phyloP scores from a whole-genome alignment of 2,888 invertebrate genomes.

The Phalera bucephala region DNA sequence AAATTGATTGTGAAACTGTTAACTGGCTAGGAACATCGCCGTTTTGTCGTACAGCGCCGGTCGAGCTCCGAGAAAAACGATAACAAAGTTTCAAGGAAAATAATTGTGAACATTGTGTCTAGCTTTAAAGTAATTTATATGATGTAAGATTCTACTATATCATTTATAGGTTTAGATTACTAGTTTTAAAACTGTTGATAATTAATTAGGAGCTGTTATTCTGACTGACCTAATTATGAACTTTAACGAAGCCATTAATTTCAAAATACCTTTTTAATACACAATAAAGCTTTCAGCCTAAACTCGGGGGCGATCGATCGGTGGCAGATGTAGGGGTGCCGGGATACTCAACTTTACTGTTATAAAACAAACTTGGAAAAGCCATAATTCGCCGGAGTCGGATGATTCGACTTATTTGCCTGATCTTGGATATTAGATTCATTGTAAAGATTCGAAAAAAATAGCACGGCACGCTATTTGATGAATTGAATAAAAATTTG shows the following conservation, averaged over 20 bases:
- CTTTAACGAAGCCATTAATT: too few species aligned
- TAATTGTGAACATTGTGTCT: too few species aligned
- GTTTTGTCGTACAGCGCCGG: constrained; percentile 12
- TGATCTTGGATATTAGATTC: not conserved
- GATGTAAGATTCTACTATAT: too few species aligned
- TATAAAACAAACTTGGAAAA: not conserved
- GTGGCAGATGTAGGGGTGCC: constrained; percentile 2
- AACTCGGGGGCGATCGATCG: constrained; percentile 11
- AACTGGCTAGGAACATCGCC: constrained; percentile 4
- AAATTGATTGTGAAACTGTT: constrained; percentile 19
- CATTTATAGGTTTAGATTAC: too few species aligned
- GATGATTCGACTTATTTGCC: not conserved
- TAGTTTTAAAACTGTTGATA: too few species aligned
- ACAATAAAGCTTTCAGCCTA: constrained; percentile 26
- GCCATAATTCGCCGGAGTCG: not conserved
- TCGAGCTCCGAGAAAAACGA: too few species aligned
- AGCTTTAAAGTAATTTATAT: too few species aligned
- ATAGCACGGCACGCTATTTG: not conserved
- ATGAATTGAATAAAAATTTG: not conserved
- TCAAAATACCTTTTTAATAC: constrained; percentile 9
- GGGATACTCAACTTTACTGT: constrained; percentile 21
- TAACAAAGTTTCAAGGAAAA: not conserved
- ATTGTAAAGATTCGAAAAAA: not conserved
- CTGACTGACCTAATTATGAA: too few species aligned
- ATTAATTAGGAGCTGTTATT: too few species aligned